These are phyloP conservation scores for Botrylloides violaceus DNA, from an alignment of 23 tunicate species.

Conservation along the genomic window DNA sequence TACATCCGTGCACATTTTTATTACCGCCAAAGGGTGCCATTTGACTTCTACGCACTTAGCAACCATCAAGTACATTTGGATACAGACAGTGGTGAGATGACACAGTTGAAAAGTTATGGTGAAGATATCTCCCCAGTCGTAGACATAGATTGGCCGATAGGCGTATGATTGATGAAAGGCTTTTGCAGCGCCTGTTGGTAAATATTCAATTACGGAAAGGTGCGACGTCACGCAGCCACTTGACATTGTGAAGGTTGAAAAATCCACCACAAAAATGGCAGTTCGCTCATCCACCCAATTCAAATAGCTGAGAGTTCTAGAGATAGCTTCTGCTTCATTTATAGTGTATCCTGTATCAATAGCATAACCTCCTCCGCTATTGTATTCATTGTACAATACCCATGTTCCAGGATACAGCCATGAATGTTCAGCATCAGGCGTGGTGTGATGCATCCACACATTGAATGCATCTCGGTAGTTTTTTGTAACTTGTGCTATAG, in stretches of 20 bases:
- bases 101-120: conserved; percentile 26
- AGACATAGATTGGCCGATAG: conserved; percentile 44
- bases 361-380: conserved; percentile 58
- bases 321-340: conserved; percentile 16
- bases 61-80: conserved; percentile 21
- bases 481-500: too few species aligned
- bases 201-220: conserved; percentile 29
- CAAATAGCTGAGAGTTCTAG: conserved; percentile 22
- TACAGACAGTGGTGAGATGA: conserved; percentile 3
- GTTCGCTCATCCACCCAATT: conserved; percentile 43
- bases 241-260: conserved; percentile 20
- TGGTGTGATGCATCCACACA: conserved; percentile 31
- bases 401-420: conserved; percentile 22
- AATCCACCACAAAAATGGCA: conserved; percentile 38
- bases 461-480: not conserved
- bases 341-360: conserved; percentile 42
- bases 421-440: not conserved
- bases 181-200: conserved; percentile 31
- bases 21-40: conserved; percentile 32
- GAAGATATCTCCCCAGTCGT: conserved; percentile 22
- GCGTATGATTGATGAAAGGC: conserved; percentile 21
- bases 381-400: not conserved
- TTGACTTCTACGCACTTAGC: conserved; percentile 26
- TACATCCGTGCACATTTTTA: conserved; percentile 14
- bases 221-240: conserved; percentile 28